Evolutionary conservation across 2,888 invertebrate species (phyloP).

Genomic region (Phania funesta): DNA sequence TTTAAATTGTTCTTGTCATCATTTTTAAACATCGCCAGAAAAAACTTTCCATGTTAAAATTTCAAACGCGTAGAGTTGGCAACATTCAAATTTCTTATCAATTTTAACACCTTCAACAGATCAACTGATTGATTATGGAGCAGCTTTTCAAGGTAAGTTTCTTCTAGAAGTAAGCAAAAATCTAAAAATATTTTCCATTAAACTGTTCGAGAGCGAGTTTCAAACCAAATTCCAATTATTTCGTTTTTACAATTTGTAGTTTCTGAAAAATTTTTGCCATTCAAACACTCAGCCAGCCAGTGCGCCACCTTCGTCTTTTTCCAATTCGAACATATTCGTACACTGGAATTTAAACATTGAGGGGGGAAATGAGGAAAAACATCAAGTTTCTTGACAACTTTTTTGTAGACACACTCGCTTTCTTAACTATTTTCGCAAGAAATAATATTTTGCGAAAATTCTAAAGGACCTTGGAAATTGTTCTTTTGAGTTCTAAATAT

Average conservation of each 20-base stretch:
- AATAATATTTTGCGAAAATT: too few species aligned
- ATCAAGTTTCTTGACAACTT: not conserved
- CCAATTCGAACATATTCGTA: slow-evolving; percentile 26
- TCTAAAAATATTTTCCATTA: slow-evolving; percentile 13
- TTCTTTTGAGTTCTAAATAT: not conserved
- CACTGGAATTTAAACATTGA: slow-evolving; percentile 34
- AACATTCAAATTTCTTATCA: slow-evolving; percentile 5
- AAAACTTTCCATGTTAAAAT: slow-evolving; percentile 17
- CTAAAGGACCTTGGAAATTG: too few species aligned
- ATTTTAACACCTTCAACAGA: not conserved
- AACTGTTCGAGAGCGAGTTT: not conserved
- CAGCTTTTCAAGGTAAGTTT: slow-evolving; percentile 47
- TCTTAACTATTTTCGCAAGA: too few species aligned
- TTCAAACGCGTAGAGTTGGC: not conserved
- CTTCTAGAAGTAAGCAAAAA: too few species aligned
- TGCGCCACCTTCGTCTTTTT: slow-evolving; percentile 37
- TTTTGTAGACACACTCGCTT: too few species aligned
- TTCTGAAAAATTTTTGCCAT: slow-evolving; percentile 9
- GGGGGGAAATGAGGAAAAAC: not conserved
- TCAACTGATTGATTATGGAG: slow-evolving; percentile 43
- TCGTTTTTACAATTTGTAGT: not conserved
- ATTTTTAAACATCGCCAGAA: not conserved
- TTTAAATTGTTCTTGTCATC: not conserved
- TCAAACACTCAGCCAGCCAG: not conserved
- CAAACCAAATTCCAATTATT: not conserved